Evolutionary conservation across 2,113 vertebrate genomes (phyloP).

Genomic region (Plectropomus leopardus): DNA sequence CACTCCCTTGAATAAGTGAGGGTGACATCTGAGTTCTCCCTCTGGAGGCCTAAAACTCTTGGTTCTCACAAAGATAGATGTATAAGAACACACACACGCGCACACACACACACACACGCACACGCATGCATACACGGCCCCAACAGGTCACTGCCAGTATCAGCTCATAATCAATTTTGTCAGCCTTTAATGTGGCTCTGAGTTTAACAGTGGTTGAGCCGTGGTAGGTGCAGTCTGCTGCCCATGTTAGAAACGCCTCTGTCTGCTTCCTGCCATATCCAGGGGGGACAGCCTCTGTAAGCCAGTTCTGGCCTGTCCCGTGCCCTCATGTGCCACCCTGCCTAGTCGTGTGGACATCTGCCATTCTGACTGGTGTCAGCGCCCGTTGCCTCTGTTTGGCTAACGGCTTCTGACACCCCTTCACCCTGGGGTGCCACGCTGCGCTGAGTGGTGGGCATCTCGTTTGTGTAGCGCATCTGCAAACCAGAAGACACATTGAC

Average conservation of each 20-base stretch:
- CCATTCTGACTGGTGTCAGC: constrained; percentile 84
- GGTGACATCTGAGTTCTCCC: neutral
- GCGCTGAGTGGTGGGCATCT: constrained; percentile 75
- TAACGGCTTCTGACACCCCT: constrained; percentile 77
- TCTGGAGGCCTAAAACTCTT: neutral
- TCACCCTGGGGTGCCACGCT: constrained; percentile 61
- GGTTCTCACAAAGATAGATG: neutral
- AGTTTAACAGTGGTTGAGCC: constrained; percentile 46
- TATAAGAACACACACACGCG: neutral
- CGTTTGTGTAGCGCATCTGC: constrained; percentile 70
- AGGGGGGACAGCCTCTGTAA: constrained; percentile 68
- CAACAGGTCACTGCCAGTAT: constrained; percentile 38
- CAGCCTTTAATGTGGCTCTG: constrained; percentile 60
- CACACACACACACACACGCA: neutral
- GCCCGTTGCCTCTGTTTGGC: constrained; percentile 67
- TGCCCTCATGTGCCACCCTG: constrained; percentile 79
- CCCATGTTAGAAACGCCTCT: constrained; percentile 68
- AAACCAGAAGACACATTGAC: constrained; percentile 85
- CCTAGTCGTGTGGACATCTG: constrained; percentile 84
- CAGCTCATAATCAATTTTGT: constrained; percentile 61
- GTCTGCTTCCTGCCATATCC: constrained; percentile 77
- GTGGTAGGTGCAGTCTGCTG: constrained; percentile 46
- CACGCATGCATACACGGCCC: neutral
- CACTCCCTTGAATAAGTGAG: too few species aligned
- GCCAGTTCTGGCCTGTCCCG: constrained; percentile 61